A percentile compares a stretch with the other conserved stretches of the same genome.
phyloP scores from a whole-genome alignment of 1,140 invertebrate species.

The Aphis gossypii region DNA sequence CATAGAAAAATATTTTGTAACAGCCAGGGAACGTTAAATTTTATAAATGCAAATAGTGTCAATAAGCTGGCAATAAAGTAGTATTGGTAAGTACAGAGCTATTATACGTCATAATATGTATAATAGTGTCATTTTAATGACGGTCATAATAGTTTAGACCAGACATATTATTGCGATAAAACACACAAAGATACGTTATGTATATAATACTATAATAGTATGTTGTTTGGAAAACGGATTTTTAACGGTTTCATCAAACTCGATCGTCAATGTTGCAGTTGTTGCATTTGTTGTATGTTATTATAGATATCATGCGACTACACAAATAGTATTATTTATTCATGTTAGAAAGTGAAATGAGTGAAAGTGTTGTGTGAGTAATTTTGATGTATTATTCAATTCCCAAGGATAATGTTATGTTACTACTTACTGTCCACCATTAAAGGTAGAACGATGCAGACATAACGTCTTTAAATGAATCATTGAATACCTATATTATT shows the following conservation, averaged over 20 bases:
- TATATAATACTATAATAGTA: background rate
- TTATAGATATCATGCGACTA: background rate
- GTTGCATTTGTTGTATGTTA: background rate
- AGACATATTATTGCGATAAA: background rate
- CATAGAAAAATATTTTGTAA: background rate
- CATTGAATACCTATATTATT: background rate
- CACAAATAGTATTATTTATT: background rate
- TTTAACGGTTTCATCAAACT: slow-evolving; percentile 28
- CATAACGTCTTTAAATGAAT: background rate
- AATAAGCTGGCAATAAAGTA: background rate
- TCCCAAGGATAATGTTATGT: slow-evolving; percentile 34
- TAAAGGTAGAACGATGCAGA: background rate
- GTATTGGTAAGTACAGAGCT: background rate
- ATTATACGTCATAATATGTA: background rate
- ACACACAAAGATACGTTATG: background rate
- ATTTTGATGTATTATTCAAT: slow-evolving; percentile 26
- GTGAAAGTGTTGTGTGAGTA: slow-evolving; percentile 38
- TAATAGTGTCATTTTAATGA: background rate
- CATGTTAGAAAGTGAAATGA: slow-evolving; percentile 55
- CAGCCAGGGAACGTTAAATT: background rate
- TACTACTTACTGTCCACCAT: background rate
- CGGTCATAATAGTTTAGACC: background rate
- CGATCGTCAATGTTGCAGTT: background rate
- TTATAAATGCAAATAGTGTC: background rate
- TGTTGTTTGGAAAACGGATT: slow-evolving; percentile 7